Evolutionary conservation across 2,113 vertebrate genomes (phyloP), one percentile per base, ranked within the genome.

Genomic region (Neolamprologus hecqui): DNA sequence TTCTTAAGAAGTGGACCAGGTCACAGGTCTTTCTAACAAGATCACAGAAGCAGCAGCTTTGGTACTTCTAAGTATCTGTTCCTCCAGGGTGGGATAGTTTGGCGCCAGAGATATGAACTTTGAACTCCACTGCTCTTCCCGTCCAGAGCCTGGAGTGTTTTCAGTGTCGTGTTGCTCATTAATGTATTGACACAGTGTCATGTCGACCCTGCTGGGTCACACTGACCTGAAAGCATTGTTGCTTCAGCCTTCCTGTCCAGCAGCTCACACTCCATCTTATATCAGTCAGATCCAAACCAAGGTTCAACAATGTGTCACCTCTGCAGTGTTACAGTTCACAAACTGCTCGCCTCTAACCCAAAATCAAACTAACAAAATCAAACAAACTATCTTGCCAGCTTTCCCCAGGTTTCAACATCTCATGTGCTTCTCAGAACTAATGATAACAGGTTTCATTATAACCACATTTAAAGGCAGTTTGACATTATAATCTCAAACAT

Each of bases 181-280:
- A 19, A 86, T 81, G 79, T 15, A 42, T 86, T 85, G 23, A 26
- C 55, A 47, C 17, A 11, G 51, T 53, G 60, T 88, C 82, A 4
- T 68, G 75, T 80, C 60, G 68, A 86, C 84, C 75, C 65, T 81
- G 58, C 28, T 58, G n/a, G 89, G 58, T 88, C 86, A 82, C 31
- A 3, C 17, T 19, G 51, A 79, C 65, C 83, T 85, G 79, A 68
- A 31, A 42, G 13, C 54, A 86, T 83, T 91, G 93, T 89, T 92
- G 75, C 42, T 49, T 55, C 9, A 45, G 68, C 6, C 83, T 91
- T 90, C 89, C 88, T 87, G 58, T 17, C 33, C 4, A 9, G 68
- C 26, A 47, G 40, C 85, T 51, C 21, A 10, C 21, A 12, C 70
- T 75, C 40, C 23, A 28, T 10, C 13, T 10, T 73, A 73, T 70